Conservation (phyloP, 23 tunicate genomes). For the Aplidium turbinatum region DNA sequence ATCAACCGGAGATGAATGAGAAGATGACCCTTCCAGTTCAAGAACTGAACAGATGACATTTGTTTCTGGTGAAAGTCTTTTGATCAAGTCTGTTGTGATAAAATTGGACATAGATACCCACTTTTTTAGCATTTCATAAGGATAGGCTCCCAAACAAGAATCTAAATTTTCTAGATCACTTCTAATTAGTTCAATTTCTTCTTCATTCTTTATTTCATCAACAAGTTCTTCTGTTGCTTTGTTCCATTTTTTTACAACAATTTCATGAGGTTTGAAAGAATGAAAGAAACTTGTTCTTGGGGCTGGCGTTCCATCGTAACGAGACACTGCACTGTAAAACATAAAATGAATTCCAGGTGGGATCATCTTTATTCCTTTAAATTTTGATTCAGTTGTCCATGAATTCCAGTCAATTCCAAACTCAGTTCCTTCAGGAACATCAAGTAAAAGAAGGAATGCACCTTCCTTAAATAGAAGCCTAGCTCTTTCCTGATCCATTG, state of each 20-base stretch:
- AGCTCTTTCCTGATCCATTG: constrained; percentile 82
- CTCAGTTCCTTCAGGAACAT: constrained; percentile 91
- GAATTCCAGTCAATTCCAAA: constrained; percentile 97
- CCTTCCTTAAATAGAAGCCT: constrained; percentile 73
- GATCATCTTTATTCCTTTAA: constrained; percentile 94
- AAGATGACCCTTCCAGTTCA: constrained; percentile 34
- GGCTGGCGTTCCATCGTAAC: constrained; percentile 56
- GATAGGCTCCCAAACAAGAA: constrained; percentile 82
- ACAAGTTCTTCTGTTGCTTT: constrained; percentile 43
- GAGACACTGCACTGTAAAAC: constrained; percentile 67
- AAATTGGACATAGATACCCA: constrained; percentile 74
- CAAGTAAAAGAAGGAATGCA: constrained; percentile 68
- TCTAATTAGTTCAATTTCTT: constrained; percentile 28
- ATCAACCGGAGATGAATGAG: constrained; percentile 17
- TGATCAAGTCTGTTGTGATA: constrained; percentile 28
- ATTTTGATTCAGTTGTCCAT: constrained; percentile 83
- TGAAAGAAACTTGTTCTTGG: constrained; percentile 94
- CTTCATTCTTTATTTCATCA: constrained; percentile 10
- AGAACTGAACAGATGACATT: constrained; percentile 67
- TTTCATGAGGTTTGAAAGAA: constrained; percentile 65
- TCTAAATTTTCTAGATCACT: constrained; percentile 53
- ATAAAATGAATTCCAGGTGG: constrained; percentile 97
- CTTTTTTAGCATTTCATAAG: constrained; percentile 77
- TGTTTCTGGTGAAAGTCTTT: constrained; percentile 53
- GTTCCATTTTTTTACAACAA: constrained; percentile 68